phyloP scores from a whole-genome alignment of 1,140 invertebrate species.

The Halesus radiatus region DNA sequence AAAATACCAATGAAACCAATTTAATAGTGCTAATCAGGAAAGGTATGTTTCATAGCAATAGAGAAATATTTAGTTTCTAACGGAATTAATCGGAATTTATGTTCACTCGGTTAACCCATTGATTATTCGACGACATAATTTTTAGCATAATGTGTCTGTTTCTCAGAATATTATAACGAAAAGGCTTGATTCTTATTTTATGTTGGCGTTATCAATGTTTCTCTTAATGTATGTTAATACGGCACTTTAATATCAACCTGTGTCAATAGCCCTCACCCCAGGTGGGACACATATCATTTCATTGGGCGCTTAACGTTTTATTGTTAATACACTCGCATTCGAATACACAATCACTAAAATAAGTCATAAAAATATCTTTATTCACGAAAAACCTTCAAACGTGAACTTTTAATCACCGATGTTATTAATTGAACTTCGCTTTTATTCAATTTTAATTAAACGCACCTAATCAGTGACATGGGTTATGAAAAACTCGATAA shows the following conservation, averaged over 20 bases:
- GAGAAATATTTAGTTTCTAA: too few species aligned
- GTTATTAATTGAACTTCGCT: not conserved
- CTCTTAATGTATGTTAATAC: conserved; percentile 33
- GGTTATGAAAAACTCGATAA: conserved; percentile 8
- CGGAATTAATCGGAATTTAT: too few species aligned
- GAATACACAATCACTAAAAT: conserved; percentile 30
- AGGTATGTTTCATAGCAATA: too few species aligned
- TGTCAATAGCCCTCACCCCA: conserved; percentile 17
- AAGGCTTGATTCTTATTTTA: conserved; percentile 21
- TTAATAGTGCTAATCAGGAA: too few species aligned
- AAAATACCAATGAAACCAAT: too few species aligned
- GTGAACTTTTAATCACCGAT: conserved; percentile 7
- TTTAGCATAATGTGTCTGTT: not conserved
- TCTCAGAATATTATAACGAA: conserved; percentile 13
- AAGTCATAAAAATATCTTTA: conserved; percentile 27
- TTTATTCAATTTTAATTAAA: conserved; percentile 25
- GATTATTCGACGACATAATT: too few species aligned
- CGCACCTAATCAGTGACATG: not conserved
- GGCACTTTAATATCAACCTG: conserved; percentile 21
- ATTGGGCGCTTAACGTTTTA: conserved; percentile 10
- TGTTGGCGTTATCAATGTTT: conserved; percentile 14
- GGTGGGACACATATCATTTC: conserved; percentile 10
- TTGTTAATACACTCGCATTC: not conserved
- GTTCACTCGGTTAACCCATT: too few species aligned
- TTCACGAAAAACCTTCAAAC: conserved; percentile 2